phyloP scores from a whole-genome alignment of 2,797 vertebrate species.

The Crenichthys baileyi region DNA sequence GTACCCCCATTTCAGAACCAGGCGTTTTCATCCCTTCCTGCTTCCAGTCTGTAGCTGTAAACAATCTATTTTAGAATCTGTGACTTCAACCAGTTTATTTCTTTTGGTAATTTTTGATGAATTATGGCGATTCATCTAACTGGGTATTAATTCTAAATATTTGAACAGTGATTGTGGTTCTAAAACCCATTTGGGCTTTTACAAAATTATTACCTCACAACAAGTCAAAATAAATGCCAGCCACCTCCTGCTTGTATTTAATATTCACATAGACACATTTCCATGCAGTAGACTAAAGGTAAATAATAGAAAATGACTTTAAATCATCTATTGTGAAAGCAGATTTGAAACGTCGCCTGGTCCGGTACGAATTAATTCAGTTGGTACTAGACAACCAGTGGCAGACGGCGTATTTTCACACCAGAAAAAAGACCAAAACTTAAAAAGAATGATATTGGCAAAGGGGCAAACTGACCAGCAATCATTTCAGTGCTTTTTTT shows the following conservation, averaged over 20 bases:
- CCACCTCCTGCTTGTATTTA: background rate
- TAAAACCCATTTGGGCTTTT: background rate
- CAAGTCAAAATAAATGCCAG: background rate
- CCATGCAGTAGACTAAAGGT: background rate
- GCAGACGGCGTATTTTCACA: background rate
- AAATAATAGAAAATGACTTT: background rate
- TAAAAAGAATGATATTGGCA: background rate
- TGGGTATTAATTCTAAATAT: background rate
- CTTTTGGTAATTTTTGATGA: background rate
- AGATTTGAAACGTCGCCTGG: background rate
- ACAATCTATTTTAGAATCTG: background rate
- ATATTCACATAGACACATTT: background rate
- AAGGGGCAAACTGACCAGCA: background rate
- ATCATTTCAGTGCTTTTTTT: constrained; percentile 31
- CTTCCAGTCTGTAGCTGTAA: background rate
- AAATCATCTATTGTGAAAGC: background rate
- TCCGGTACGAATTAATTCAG: background rate
- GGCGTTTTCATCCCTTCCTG: too few species aligned
- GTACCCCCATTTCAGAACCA: too few species aligned
- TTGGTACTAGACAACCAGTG: background rate
- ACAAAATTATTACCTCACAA: background rate
- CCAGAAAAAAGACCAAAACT: background rate
- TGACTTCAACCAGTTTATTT: background rate
- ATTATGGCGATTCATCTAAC: background rate
- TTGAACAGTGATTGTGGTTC: background rate